Conservation (phyloP, 2,888 invertebrate species). For the Agrochola litura region DNA sequence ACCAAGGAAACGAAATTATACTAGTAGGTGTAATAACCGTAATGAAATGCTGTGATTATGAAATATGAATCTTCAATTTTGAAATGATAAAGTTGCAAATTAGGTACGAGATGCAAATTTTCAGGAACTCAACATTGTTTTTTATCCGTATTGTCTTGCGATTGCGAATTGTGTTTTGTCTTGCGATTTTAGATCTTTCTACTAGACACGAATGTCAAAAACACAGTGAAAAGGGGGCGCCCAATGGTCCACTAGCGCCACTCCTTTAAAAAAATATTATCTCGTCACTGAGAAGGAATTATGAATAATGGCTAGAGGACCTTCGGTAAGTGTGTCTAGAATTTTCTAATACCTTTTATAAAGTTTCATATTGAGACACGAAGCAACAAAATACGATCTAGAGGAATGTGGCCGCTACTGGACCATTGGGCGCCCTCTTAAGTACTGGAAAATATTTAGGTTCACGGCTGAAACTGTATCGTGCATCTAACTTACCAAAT, state of each 20-base stretch:
- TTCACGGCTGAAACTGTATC: background rate
- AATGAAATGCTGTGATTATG: constrained; percentile 28
- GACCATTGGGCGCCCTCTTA: too few relatives aligned
- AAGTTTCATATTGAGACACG: too few relatives aligned
- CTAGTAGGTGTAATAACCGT: constrained; percentile 29
- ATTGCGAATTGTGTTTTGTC: background rate
- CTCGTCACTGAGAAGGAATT: too few relatives aligned
- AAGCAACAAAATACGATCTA: too few relatives aligned
- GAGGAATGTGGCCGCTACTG: too few relatives aligned
- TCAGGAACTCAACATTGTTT: background rate
- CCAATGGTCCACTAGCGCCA: too few relatives aligned
- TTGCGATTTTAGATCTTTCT: background rate
- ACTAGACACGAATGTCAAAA: background rate
- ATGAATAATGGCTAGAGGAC: too few relatives aligned
- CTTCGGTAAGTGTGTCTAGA: too few relatives aligned
- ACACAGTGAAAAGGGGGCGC: background rate
- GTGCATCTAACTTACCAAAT: background rate
- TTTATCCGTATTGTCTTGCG: background rate
- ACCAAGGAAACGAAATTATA: constrained; percentile 50
- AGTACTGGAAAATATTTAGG: background rate
- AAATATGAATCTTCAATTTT: constrained; percentile 32
- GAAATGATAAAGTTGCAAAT: background rate
- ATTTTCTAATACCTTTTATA: too few relatives aligned
- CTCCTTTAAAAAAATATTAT: too few relatives aligned
- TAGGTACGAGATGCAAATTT: background rate